Conservation (phyloP, 2,113 vertebrate species). For the Lathamus discolor region DNA sequence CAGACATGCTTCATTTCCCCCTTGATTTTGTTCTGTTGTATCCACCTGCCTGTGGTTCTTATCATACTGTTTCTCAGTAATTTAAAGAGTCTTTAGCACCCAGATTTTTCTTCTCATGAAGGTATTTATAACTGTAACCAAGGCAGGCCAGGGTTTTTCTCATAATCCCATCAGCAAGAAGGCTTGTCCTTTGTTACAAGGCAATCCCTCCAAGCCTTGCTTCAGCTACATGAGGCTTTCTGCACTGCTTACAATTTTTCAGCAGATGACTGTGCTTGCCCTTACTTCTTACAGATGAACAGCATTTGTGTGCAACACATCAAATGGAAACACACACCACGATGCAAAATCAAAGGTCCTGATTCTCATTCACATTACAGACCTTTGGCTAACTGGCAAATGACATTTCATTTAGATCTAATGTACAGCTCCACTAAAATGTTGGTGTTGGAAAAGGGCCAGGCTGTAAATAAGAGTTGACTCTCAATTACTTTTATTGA, state of each 20-base stretch:
- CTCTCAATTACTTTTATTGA: constrained; percentile 37
- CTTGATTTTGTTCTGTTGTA: neutral
- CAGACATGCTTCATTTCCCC: neutral
- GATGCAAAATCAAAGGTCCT: neutral
- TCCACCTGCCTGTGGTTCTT: neutral
- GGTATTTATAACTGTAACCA: neutral
- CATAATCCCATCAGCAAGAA: neutral
- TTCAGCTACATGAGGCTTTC: neutral
- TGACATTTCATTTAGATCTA: neutral
- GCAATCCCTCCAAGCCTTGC: neutral
- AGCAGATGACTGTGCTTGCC: neutral
- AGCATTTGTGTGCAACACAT: neutral
- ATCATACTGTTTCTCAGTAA: neutral
- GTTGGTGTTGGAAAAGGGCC: neutral
- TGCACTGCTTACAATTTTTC: neutral
- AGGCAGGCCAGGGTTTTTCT: neutral
- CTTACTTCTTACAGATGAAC: neutral
- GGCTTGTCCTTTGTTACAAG: neutral
- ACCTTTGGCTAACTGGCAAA: constrained; percentile 26
- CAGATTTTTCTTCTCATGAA: neutral
- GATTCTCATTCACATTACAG: neutral
- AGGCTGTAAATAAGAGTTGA: neutral
- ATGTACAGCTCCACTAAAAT: neutral
- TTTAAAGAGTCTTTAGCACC: neutral
- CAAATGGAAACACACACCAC: neutral